These are phyloP conservation scores for Pachycephala philippinensis DNA, from an alignment of 2,113 vertebrate genomes.

Conservation along the genomic window DNA sequence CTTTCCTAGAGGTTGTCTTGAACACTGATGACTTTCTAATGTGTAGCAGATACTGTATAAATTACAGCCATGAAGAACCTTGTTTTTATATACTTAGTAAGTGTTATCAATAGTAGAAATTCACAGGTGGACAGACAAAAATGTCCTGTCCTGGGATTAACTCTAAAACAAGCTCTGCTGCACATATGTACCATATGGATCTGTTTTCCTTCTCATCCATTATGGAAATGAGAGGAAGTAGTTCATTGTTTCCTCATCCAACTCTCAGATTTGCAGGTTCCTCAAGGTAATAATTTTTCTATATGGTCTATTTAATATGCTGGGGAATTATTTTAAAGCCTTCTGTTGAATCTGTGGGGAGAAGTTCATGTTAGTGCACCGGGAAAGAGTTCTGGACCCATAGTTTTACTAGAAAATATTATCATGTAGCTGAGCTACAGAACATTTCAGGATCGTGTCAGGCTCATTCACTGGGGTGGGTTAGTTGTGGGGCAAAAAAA, in stretches of 20 bases:
- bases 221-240: conserved; percentile 25
- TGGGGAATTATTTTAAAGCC: neutral
- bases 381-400: neutral
- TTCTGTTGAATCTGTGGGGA: conserved; percentile 16
- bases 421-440: neutral
- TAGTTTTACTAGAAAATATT: neutral
- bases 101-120: conserved; percentile 21
- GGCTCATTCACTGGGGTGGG: neutral
- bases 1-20: conserved; percentile 19
- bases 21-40: conserved; percentile 39
- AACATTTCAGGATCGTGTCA: neutral
- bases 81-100: neutral
- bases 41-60: conserved; percentile 16
- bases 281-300: conserved; percentile 38
- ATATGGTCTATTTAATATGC: neutral
- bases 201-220: conserved; percentile 23
- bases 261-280: conserved; percentile 8
- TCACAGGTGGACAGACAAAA: conserved; percentile 38
- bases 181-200: neutral
- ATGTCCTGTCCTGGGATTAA: conserved; percentile 45
- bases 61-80: neutral
- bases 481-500: neutral
- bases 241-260: conserved; percentile 39
- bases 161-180: conserved; percentile 2
- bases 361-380: neutral